Evolutionary conservation across 2,113 vertebrate genomes (phyloP).

Genomic region (Odocoileus hemionus): DNA sequence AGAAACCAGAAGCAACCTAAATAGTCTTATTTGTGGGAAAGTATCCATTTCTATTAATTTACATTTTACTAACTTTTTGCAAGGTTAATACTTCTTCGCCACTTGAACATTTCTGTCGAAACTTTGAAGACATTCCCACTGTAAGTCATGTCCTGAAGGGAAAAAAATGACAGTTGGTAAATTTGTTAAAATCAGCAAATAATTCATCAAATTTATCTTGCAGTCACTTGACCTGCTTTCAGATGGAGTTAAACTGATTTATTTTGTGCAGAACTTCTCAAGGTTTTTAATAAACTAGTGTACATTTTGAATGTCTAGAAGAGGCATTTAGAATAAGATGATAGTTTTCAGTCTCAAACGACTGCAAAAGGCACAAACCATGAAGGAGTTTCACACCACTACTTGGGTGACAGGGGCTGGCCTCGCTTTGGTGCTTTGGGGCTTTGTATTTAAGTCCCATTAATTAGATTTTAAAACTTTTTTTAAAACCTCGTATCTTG

Average conservation of each 20-base stretch:
- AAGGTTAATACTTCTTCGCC: not conserved
- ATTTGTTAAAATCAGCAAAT: conserved; percentile 1
- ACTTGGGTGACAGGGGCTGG: not conserved
- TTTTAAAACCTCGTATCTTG: not conserved
- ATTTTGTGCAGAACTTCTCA: not conserved
- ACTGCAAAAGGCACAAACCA: not conserved
- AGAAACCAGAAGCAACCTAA: not conserved
- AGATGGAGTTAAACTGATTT: not conserved
- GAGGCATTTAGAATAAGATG: not conserved
- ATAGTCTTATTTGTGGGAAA: not conserved
- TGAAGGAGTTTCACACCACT: not conserved
- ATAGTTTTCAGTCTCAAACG: not conserved
- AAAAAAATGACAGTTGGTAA: not conserved
- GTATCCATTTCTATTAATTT: not conserved
- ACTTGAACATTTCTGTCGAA: not conserved
- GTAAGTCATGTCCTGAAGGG: not conserved
- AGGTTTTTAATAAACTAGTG: not conserved
- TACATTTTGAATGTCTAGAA: not conserved
- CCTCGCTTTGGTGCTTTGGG: too few relatives aligned
- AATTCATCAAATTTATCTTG: not conserved
- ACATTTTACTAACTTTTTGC: not conserved
- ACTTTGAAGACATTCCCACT: not conserved
- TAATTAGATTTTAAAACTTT: not conserved
- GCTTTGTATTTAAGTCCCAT: not conserved
- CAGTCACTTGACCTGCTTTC: not conserved